phyloP scores from a whole-genome alignment of 2,113 vertebrate species.

The Zosterops borbonicus region DNA sequence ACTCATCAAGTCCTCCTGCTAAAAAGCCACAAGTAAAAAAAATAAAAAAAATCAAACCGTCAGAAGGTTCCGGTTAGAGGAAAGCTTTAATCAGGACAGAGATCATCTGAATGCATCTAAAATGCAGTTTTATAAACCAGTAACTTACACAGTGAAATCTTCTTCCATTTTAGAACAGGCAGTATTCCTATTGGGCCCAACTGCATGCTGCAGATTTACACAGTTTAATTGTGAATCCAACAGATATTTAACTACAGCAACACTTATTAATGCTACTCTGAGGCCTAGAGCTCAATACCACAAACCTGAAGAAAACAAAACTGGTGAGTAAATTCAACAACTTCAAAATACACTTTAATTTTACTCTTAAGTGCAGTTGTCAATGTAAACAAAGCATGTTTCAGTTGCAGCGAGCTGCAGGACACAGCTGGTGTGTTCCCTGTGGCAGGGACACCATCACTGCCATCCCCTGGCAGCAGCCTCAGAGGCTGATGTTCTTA shows the following conservation, averaged over 20 bases:
- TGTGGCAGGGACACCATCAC: not conserved
- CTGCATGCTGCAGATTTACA: not conserved
- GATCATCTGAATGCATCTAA: not conserved
- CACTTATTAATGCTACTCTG: not conserved
- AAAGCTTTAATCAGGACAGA: not conserved
- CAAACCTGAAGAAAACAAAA: not conserved
- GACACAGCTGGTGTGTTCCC: not conserved
- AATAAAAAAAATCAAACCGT: not conserved
- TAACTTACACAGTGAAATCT: not conserved
- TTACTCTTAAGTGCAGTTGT: slow-evolving; percentile 61
- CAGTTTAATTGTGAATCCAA: not conserved
- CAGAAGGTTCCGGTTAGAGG: not conserved
- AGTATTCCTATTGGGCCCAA: not conserved
- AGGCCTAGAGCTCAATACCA: not conserved
- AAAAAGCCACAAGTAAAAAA: slow-evolving; percentile 13
- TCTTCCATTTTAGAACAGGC: not conserved
- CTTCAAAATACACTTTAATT: slow-evolving; percentile 68
- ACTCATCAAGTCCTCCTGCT: not conserved
- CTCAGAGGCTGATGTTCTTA: no score
- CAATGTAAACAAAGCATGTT: slow-evolving; percentile 66
- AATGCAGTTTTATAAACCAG: not conserved
- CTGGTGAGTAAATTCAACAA: not conserved
- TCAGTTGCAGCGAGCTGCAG: slow-evolving; percentile 32
- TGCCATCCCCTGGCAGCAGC: not conserved
- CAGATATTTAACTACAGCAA: not conserved